Conservation (phyloP, 2,797 vertebrate genomes). For the Spinibarbus caldwelli region DNA sequence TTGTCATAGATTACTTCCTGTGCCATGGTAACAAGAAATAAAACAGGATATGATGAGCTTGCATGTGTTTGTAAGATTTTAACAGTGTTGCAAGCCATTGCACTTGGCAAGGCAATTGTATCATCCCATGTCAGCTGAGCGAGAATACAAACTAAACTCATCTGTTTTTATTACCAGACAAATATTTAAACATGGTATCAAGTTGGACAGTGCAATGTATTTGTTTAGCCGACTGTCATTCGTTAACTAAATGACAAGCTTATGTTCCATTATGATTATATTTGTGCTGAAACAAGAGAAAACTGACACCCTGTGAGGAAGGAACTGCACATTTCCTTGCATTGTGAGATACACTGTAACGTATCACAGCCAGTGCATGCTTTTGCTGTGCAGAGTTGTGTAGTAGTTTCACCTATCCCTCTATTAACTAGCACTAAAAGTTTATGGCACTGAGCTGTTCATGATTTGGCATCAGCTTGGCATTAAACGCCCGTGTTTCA, state of each 20-base stretch:
- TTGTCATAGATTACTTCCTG: conserved; percentile 67
- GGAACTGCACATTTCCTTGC: not conserved
- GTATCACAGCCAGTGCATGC: not conserved
- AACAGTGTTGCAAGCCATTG: conserved; percentile 51
- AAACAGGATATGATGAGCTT: conserved; percentile 74
- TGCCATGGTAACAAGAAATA: conserved; percentile 73
- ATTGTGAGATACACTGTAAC: not conserved
- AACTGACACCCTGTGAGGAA: not conserved
- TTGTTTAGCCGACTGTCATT: not conserved
- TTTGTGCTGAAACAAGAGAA: not conserved
- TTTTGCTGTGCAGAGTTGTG: not conserved
- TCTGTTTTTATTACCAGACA: conserved; percentile 7
- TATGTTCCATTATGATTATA: not conserved
- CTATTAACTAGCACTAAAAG: conserved; percentile 30
- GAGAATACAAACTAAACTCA: not conserved
- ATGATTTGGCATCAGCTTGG: conserved; percentile 25
- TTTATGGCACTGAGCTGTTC: conserved; percentile 13
- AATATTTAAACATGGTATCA: conserved; percentile 25
- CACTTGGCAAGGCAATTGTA: not conserved
- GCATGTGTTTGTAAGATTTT: conserved; percentile 49
- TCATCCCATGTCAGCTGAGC: conserved; percentile 24
- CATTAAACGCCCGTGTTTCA: conserved; percentile 58
- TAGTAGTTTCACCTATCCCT: not conserved
- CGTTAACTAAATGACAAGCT: not conserved
- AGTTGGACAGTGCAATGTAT: not conserved